Percentiles rank a stretch among this genome's conserved stretches.
These are phyloP conservation scores for Yponomeuta malinellus DNA, from an alignment of 2,888 invertebrate genomes.

Conservation along the genomic window DNA sequence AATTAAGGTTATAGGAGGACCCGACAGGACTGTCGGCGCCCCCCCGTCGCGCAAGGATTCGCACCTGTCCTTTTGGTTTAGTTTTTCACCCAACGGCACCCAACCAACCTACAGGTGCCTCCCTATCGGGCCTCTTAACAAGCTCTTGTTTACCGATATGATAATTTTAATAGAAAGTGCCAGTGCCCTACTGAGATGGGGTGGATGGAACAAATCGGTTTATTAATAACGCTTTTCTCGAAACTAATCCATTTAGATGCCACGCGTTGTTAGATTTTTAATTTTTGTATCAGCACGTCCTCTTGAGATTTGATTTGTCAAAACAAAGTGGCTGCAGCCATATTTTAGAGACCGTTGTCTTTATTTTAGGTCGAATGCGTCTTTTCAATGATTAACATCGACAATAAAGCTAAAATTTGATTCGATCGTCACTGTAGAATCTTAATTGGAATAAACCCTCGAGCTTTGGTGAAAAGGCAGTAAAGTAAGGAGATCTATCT, in stretches of 20 bases:
- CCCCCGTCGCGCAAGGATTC: constrained; percentile 68
- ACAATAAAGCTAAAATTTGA: constrained; percentile 27
- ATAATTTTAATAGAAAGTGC: constrained; percentile 69
- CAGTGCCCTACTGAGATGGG: constrained; percentile 61
- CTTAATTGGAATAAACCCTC: constrained; percentile 69
- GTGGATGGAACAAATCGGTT: constrained; percentile 72
- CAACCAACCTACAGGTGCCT: constrained; percentile 21
- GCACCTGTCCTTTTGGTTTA: constrained; percentile 60
- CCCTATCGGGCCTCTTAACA: constrained; percentile 11
- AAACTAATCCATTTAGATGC: constrained; percentile 51
- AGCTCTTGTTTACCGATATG: constrained; percentile 54
- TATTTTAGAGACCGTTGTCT: background rate
- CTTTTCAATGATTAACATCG: too few species aligned
- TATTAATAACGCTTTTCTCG: constrained; percentile 40
- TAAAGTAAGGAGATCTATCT: constrained; percentile 37
- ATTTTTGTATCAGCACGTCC: constrained; percentile 26
- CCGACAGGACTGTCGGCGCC: constrained; percentile 49
- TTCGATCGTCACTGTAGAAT: constrained; percentile 37
- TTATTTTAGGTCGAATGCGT: too few species aligned
- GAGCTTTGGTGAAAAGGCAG: constrained; percentile 53
- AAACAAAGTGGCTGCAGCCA: background rate
- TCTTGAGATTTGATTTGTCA: constrained; percentile 9
- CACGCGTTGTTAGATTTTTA: constrained; percentile 31
- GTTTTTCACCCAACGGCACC: constrained; percentile 59
- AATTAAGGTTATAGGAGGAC: constrained; percentile 72